A percentile compares a stretch with the other conserved stretches of the same genome.
Evolutionary conservation across 2,797 vertebrate species (phyloP).

Genomic region (Serranus cabrilla): DNA sequence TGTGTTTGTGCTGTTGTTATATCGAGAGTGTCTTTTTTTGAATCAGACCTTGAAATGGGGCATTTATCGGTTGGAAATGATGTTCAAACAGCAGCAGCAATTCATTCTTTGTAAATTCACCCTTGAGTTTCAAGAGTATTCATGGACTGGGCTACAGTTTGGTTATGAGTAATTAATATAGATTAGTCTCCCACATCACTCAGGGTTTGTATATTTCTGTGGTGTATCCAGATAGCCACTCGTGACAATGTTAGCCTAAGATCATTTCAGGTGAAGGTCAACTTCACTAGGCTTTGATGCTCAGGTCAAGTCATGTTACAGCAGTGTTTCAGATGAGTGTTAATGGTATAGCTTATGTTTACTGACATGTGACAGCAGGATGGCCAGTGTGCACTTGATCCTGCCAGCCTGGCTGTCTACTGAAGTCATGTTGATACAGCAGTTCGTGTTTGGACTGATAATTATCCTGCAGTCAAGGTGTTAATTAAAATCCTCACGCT

Average conservation of each 20-base stretch:
- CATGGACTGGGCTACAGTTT: background rate
- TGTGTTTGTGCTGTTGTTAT: too few relatives aligned
- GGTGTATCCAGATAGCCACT: background rate
- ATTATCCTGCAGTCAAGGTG: conserved; percentile 61
- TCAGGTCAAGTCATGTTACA: background rate
- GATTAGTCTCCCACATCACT: background rate
- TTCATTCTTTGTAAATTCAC: too few relatives aligned
- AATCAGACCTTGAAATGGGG: too few relatives aligned
- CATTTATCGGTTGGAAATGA: too few relatives aligned
- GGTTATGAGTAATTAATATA: background rate
- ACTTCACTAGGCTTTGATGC: conserved; percentile 12
- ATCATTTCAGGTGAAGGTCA: conserved; percentile 39
- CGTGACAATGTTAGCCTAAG: background rate
- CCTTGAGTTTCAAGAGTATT: background rate
- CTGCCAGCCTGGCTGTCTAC: conserved; percentile 1
- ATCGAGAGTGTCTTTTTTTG: too few relatives aligned
- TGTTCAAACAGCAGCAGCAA: too few relatives aligned
- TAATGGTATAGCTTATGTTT: conserved; percentile 10
- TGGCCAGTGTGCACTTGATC: conserved; percentile 34
- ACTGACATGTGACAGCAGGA: conserved; percentile 30
- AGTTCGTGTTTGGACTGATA: conserved; percentile 60
- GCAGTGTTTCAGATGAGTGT: conserved; percentile 13
- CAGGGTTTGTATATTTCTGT: background rate
- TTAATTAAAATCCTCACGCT: conserved; percentile 55
- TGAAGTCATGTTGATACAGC: conserved; percentile 59